Conservation (phyloP, 2,113 vertebrate genomes). For the Rhabdomys dilectus region DNA sequence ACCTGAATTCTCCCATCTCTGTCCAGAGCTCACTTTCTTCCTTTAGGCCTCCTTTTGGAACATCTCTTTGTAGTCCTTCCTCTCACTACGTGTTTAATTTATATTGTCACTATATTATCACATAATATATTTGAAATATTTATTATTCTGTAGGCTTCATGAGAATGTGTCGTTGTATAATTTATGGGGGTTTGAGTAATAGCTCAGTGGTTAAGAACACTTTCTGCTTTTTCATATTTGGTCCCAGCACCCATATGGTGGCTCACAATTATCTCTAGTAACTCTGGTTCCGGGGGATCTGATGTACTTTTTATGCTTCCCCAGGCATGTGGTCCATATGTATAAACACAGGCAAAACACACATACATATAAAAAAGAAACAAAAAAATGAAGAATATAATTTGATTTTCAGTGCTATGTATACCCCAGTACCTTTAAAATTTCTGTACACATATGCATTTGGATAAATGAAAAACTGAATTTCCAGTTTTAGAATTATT, state of each 20-base stretch:
- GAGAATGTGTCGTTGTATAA: not conserved
- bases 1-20: not conserved
- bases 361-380: not conserved
- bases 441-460: not conserved
- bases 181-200: not conserved
- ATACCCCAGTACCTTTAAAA: not conserved
- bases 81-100: not conserved
- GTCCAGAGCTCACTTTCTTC: not conserved
- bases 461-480: not conserved
- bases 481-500: not conserved
- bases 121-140: not conserved
- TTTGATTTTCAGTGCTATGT: not conserved
- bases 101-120: not conserved
- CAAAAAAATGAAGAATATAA: not conserved
- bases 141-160: not conserved
- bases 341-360: not conserved
- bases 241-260: not conserved
- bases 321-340: not conserved
- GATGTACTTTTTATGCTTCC: not conserved
- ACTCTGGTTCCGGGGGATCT: not conserved
- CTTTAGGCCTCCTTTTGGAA: not conserved
- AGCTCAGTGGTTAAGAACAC: not conserved
- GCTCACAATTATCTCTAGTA: not conserved
- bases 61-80: not conserved
- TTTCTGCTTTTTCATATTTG: not conserved